Evolutionary conservation across 1,140 invertebrate species (phyloP), one percentile per base, ranked within the genome.

Genomic region (Leptestheria dahalacensis): DNA sequence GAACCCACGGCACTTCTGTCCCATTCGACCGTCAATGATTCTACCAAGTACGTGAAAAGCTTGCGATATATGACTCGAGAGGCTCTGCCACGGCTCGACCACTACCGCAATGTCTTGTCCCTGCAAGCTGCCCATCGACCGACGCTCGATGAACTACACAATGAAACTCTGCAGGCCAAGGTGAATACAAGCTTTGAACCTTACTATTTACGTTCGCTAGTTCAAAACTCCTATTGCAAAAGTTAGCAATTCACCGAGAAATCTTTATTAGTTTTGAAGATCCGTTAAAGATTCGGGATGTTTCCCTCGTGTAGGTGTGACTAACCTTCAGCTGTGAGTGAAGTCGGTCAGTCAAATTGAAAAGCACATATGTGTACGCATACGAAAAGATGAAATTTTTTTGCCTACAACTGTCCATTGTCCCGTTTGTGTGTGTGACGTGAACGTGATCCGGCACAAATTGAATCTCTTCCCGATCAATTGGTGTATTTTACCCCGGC

Each of bases 41-140:
- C 15, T 50, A 86, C 83, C 20, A 82, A 82, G 68, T 85, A 88
- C 75, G 78, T 78, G 24, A 88, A 88, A 70, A 89, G 85, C 69
- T 88, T 69, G 68, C 86, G 89, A 57, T 20, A 55, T 10, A 85
- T 95, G 69, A 95, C 91, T 0, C 75, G 89, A 11, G 92, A 97
- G 74, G 91, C 91, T 1, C 69, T 95, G 48, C 91, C 91, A 9
- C 77, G 91, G 52, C 72, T 93, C 66, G 91, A 95, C 69, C 92
- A 95, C 75, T 97, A 97, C 73, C 80, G 91, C 60, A 94, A 96
- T 71, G 86, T 94, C 62, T 79, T 94, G 76, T 91, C 88, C 20
- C 84, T 94, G 48, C 89, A 90, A 66, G 87, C 87, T 2, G 86
- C 84, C 18, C 88, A 88, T 65, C 78, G 85, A 67, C 92, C 92